Percentiles rank a stretch among this genome's conserved stretches.
Evolutionary conservation across 1,140 invertebrate genomes (phyloP).

Genomic region (Penaeus chinensis): DNA sequence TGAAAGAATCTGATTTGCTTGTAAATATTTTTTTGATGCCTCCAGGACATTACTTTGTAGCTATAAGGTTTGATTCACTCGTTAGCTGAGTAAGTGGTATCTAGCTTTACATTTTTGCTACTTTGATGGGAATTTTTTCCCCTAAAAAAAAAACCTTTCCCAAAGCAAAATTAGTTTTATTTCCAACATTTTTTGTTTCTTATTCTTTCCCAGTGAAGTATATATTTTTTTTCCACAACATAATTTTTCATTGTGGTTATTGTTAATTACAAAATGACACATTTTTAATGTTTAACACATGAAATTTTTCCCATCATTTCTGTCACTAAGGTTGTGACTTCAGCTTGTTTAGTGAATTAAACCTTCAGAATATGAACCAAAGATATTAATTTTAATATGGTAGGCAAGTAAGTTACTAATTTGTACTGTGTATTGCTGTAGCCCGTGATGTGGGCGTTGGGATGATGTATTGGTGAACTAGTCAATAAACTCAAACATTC

Average conservation of each 20-base stretch:
- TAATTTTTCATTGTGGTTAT: no score
- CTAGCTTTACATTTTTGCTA: constrained; percentile 4
- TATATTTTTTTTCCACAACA: no score
- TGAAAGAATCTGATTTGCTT: constrained; percentile 26
- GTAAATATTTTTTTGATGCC: constrained; percentile 25
- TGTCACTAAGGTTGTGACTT: constrained; percentile 39
- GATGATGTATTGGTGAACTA: constrained; percentile 45
- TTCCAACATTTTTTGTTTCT: no score
- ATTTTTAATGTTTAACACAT: no score
- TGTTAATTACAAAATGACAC: no score
- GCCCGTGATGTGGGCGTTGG: background rate
- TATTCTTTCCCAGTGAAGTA: no score
- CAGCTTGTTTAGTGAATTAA: constrained; percentile 38
- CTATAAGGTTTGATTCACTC: constrained; percentile 31
- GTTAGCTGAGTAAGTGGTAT: constrained; percentile 27
- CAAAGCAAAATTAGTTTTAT: no score
- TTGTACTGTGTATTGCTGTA: constrained; percentile 44
- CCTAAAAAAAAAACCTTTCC: no score
- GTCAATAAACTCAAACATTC: constrained; percentile 40
- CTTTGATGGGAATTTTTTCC: no score
- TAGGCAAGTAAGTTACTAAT: constrained; percentile 38
- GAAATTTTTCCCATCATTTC: background rate
- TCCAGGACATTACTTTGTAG: constrained; percentile 17
- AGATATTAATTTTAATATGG: constrained; percentile 42
- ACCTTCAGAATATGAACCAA: constrained; percentile 42